Base-by-base conservation (phyloP, 2,888 invertebrate species). In the Epicampocera succincta region DNA sequence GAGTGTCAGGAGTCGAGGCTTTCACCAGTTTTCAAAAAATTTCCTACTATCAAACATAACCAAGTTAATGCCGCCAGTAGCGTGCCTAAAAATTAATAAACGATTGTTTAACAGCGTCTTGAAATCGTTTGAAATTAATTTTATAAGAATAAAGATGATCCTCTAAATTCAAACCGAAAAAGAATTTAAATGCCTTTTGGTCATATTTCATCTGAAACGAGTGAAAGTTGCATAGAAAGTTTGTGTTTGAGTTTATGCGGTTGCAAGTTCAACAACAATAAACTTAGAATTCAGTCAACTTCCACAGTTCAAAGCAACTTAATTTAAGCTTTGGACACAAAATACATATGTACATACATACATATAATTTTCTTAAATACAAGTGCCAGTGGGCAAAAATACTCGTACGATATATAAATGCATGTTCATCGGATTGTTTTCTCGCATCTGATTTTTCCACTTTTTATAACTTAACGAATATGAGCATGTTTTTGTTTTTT, bases 271-370 rank as follows among this genome's bases (percentile, higher is more conserved):
- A n/a, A n/a, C 42, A 74, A 69, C 68, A 50, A 29, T 42, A 17
- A 52, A 15, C 15, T 11, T 15, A 17, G n/a, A 42, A 63, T 12
- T 21, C 40, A 38, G 13, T 15, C 12, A 38, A 58, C 75, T 50
- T 44, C 44, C 46, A 74, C 63, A 44, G 25, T 19, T n/a, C 44
- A 17, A 44, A 68, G 29, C 52, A 77, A 63, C 71, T 77, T 48
- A 71, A 71, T 77, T 77, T 65, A 71, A 77, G 65, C 61, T 77
- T 77, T 54, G 40, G 40, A 63, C 25, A 48, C 69, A 76, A 63
- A 48, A 61, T 63, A 48, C 65, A 61, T 12, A 54, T 40, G 29
- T 29, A 29, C n/a, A n/a, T n/a, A n/a, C n/a, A n/a, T n/a, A n/a
- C n/a, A n/a, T n/a, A n/a, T 33, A 33, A 8, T 33, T 33, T 33